Percentiles rank a stretch among this genome's conserved stretches.
These are phyloP conservation scores for Botia kubotai DNA, from an alignment of 2,797 vertebrate genomes.

Conservation along the genomic window DNA sequence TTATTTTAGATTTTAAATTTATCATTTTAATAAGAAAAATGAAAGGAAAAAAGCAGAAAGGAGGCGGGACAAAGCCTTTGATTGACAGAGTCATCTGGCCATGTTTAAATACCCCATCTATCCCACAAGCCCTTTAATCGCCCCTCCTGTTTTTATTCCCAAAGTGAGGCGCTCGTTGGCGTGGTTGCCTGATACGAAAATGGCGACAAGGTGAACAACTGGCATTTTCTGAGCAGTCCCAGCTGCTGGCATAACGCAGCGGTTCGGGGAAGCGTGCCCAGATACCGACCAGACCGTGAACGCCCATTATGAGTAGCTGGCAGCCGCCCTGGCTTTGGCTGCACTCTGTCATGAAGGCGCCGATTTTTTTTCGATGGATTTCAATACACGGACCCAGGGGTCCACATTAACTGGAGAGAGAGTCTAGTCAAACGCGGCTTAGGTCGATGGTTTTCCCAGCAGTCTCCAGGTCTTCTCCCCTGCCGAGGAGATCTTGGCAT, in stretches of 20 bases:
- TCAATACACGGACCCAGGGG: slow-evolving; percentile 45
- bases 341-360: slow-evolving; percentile 51
- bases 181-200: slow-evolving; percentile 33
- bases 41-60: slow-evolving; percentile 5
- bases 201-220: slow-evolving; percentile 38
- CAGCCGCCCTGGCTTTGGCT: slow-evolving; percentile 44
- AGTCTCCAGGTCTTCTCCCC: slow-evolving; percentile 40
- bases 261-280: slow-evolving; percentile 46
- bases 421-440: slow-evolving; percentile 47
- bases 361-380: slow-evolving; percentile 34
- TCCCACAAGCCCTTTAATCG: slow-evolving; percentile 68
- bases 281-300: slow-evolving; percentile 53
- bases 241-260: slow-evolving; percentile 43
- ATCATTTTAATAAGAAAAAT: too few relatives aligned
- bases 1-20: too few relatives aligned
- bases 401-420: slow-evolving; percentile 44
- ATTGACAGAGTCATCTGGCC: slow-evolving; percentile 74
- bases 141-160: slow-evolving; percentile 55
- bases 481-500: slow-evolving; percentile 47
- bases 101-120: slow-evolving; percentile 58
- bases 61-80: slow-evolving; percentile 56
- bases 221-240: slow-evolving; percentile 58
- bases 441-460: slow-evolving; percentile 40
- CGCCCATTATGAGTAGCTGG: slow-evolving; percentile 51
- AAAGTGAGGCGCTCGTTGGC: slow-evolving; percentile 63